Evolutionary conservation across 2,113 vertebrate species (phyloP).

Genomic region (Meriones unguiculatus): DNA sequence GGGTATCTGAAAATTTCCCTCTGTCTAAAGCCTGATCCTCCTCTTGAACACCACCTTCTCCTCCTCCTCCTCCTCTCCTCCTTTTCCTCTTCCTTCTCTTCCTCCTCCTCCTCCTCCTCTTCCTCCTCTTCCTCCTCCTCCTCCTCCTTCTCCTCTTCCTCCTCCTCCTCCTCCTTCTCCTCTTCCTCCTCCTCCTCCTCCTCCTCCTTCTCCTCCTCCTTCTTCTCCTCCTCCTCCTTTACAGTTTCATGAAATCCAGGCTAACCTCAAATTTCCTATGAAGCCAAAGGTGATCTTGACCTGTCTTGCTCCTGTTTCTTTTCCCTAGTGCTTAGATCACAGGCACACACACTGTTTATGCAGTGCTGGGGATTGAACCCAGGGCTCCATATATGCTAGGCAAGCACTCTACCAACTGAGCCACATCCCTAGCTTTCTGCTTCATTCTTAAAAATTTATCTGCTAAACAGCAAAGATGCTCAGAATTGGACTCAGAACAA

Average conservation of each 20-base stretch:
- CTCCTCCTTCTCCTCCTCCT: not conserved
- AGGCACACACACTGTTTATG: not conserved
- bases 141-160: not conserved
- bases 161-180: no score
- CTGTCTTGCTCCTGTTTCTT: not conserved
- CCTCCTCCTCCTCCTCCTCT: no score
- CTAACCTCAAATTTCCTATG: not conserved
- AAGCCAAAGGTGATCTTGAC: not conserved
- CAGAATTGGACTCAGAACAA: no score
- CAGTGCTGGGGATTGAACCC: not conserved
- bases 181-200: not conserved
- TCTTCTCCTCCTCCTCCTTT: no score
- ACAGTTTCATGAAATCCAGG: not conserved
- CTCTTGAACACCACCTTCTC: not conserved
- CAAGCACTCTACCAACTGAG: not conserved
- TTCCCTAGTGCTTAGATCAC: not conserved
- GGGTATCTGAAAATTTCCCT: not conserved
- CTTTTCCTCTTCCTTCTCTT: rapidly evolving
- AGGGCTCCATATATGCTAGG: not conserved
- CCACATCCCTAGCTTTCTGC: not conserved
- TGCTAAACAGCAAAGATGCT: not conserved
- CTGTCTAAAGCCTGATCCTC: not conserved
- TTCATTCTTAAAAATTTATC: not conserved
- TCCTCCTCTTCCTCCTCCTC: not conserved
- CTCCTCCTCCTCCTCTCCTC: no score